These are phyloP conservation scores for Sciurus vulgaris DNA, from an alignment of 2,797 vertebrate genomes.

Conservation along the genomic window DNA sequence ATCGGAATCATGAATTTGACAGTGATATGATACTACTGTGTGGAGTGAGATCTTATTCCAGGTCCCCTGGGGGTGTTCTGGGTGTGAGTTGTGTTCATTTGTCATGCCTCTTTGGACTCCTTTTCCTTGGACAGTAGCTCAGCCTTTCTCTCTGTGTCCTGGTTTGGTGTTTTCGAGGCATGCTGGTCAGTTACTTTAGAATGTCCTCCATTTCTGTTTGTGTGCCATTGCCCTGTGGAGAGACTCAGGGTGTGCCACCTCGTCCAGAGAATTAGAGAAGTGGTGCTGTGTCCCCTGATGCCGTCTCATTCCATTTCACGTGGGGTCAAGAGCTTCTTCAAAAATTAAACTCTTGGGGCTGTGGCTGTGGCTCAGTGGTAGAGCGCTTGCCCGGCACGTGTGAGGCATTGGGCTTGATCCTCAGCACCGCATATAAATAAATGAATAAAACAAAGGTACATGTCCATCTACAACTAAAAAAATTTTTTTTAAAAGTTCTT, in stretches of 20 bases:
- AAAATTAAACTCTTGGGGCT: background rate
- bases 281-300: background rate
- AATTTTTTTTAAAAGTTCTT: background rate
- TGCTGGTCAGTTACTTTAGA: accelerated
- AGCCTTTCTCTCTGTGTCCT: background rate
- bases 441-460: too few species aligned
- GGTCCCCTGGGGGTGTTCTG: accelerated
- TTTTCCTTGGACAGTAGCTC: accelerated
- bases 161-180: accelerated
- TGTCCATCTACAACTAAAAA: too few species aligned
- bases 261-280: accelerated
- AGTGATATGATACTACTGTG: accelerated
- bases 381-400: too few species aligned
- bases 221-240: background rate
- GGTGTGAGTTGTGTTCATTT: accelerated
- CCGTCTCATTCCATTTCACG: background rate
- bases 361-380: too few species aligned
- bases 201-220: background rate
- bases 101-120: background rate
- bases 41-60: accelerated
- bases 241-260: accelerated
- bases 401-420: too few species aligned
- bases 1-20: background rate
- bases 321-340: background rate
- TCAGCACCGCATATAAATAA: too few species aligned